These are phyloP conservation scores for Lineus longissimus DNA, from an alignment of 1,140 invertebrate genomes.

Conservation along the genomic window DNA sequence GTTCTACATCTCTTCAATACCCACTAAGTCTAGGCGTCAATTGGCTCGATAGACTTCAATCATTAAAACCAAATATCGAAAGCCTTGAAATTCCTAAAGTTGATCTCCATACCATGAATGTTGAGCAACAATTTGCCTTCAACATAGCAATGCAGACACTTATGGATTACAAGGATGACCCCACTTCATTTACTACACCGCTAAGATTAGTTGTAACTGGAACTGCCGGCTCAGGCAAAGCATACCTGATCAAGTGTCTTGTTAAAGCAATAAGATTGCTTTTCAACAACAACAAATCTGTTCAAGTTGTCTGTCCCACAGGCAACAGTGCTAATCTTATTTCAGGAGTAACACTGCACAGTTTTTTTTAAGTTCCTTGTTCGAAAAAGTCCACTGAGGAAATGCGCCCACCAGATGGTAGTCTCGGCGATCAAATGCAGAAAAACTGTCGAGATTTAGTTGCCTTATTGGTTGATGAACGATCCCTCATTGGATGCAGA, in stretches of 20 bases:
- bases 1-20: neutral
- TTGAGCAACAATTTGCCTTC: neutral
- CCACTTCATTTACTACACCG: neutral
- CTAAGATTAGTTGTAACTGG: conserved; percentile 10
- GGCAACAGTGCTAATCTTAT: neutral
- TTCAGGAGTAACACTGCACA: neutral
- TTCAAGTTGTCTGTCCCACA: neutral
- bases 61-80: no score
- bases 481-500: neutral
- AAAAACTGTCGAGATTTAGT: neutral
- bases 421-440: neutral
- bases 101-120: neutral
- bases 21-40: neutral
- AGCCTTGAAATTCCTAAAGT: neutral
- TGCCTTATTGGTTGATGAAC: neutral
- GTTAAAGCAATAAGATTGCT: conserved; percentile 8
- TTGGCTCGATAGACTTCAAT: no score
- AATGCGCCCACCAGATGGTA: neutral
- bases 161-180: neutral
- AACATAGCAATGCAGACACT: neutral
- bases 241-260: no score
- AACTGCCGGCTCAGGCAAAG: conserved; percentile 18
- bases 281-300: conserved; percentile 17
- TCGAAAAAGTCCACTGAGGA: neutral
- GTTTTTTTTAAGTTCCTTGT: neutral